Evolutionary conservation across 2,797 vertebrate genomes (phyloP), one percentile per base, ranked within the genome.

Genomic region (Allobates femoralis): DNA sequence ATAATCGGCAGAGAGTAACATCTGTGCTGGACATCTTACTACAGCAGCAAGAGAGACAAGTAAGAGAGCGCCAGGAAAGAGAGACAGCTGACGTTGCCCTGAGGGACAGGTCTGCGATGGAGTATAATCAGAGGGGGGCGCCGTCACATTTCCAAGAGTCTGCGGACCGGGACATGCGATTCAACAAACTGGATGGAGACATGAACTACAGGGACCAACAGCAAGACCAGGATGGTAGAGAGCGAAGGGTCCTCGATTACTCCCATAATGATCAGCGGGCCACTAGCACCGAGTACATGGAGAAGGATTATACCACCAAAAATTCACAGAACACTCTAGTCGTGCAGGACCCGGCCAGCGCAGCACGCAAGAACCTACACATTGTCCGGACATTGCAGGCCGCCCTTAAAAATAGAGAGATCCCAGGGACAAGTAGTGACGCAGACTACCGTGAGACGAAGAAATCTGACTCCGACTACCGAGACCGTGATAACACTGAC

Each of bases 131-230:
- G 75, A 95, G 81, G 30, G 56, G 55, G 1, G 23, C 46, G 0
- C 86, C 76, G 30, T 18, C 10, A 64, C 76, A 51, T 55, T 64
- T 62, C 74, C 34, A 96, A 86, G 96, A 97, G 21, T 92, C 95
- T 88, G 96, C 97, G 8, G 96, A 97, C 88, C 91, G 96, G 85
- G 94, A 96, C 91, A 97, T 97, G 91, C 95, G 95, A 96, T 94
- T 93, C 21, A 95, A 95, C 89, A 92, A 93, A 75, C 95, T 96
- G 90, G 91, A 95, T 26, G 85, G 93, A 83, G 58, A 78, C 12
- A 91, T 26, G 91, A 93, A 95, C 92, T 98, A 96, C 90, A 94
- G 94, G 51, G 96, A 94, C 71, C 95, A 95, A 89, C 96, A 96
- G 77, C 96, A 95, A 85, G 94, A 92, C 81, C 94, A 95, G 90